Percentiles rank a stretch among this genome's conserved stretches.
Evolutionary conservation across 1,140 invertebrate genomes (phyloP).

Genomic region (Copidosoma floridanum): DNA sequence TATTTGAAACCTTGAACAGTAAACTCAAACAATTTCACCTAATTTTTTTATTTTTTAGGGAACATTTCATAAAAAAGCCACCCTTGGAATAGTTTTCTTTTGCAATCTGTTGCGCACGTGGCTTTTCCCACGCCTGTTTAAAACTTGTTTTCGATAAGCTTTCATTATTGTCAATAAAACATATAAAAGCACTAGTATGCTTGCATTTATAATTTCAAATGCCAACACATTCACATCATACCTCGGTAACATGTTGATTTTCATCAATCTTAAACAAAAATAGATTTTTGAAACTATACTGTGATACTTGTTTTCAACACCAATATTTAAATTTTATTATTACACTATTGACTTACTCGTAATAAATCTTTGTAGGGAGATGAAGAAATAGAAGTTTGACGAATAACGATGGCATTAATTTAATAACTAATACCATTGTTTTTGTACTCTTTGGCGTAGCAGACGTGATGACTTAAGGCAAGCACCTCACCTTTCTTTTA

Average conservation of each 20-base stretch:
- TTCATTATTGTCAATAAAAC: slow-evolving; percentile 28
- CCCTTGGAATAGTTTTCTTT: slow-evolving; percentile 30
- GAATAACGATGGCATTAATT: neutral
- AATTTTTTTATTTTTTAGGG: neutral
- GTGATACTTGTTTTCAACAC: too few species aligned
- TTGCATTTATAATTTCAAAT: slow-evolving; percentile 27
- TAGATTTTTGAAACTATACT: too few species aligned
- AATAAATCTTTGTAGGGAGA: neutral
- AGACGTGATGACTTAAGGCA: neutral
- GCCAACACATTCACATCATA: slow-evolving; percentile 28
- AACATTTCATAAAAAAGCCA: slow-evolving; percentile 28
- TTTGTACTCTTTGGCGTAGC: neutral
- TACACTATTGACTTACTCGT: too few species aligned
- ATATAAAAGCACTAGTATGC: slow-evolving; percentile 26
- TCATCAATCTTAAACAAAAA: too few species aligned
- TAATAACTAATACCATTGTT: neutral
- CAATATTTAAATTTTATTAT: too few species aligned
- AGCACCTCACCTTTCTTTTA: neutral
- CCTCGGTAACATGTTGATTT: too few species aligned
- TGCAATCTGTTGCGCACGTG: slow-evolving; percentile 25
- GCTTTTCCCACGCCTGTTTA: slow-evolving; percentile 30
- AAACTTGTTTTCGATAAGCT: slow-evolving; percentile 29
- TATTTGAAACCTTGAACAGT: slow-evolving; percentile 18
- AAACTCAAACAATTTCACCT: neutral
- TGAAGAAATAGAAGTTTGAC: neutral